These are phyloP conservation scores for Pseudomugil tenellus DNA, from an alignment of 2,797 vertebrate genomes.

Conservation along the genomic window DNA sequence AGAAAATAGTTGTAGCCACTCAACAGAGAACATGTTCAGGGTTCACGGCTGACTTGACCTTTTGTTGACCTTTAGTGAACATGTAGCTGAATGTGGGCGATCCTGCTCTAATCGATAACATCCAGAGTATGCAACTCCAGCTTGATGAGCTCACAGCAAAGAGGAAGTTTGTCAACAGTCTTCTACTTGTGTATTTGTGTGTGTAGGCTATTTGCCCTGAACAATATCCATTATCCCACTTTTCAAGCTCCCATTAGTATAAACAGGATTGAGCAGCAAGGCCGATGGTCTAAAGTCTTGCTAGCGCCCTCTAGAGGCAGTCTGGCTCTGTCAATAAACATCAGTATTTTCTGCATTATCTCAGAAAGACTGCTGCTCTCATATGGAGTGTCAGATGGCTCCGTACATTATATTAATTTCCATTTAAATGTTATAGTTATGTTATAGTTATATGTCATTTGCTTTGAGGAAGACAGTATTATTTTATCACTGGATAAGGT, in stretches of 20 bases:
- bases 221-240: neutral
- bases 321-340: too few relatives aligned
- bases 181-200: neutral
- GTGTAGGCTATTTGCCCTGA: neutral
- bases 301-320: neutral
- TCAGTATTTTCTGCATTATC: too few relatives aligned
- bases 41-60: neutral
- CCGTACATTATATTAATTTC: too few relatives aligned
- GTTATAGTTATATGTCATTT: neutral
- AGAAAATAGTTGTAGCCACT: neutral
- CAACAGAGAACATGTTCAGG: neutral
- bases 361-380: too few relatives aligned
- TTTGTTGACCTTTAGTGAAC: neutral
- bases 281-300: neutral
- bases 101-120: neutral
- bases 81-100: neutral
- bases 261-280: neutral
- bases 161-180: neutral
- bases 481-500: too few relatives aligned
- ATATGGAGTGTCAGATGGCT: too few relatives aligned
- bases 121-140: neutral
- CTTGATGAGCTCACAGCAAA: neutral
- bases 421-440: too few relatives aligned
- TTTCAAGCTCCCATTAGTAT: neutral
- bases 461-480: neutral